These are phyloP conservation scores for Diadophis punctatus DNA, from an alignment of 2,113 vertebrate genomes.

Conservation along the genomic window DNA sequence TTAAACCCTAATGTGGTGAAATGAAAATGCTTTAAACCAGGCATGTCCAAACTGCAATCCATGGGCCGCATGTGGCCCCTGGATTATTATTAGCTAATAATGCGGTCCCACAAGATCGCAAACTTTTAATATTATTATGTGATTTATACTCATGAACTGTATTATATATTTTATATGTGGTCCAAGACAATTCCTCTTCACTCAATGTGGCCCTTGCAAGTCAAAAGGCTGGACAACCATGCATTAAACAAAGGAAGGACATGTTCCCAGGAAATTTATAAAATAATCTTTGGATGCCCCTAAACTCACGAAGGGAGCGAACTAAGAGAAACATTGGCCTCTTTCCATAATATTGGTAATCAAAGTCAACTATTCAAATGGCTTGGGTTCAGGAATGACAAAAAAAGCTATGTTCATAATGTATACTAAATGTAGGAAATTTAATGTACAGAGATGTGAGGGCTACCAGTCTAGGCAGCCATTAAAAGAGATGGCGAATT, in stretches of 20 bases:
- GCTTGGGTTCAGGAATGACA: background rate
- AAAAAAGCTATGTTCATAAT: background rate
- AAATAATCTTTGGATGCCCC: background rate
- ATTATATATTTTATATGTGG: background rate
- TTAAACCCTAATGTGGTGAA: conserved; percentile 21
- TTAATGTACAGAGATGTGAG: background rate
- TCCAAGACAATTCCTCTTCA: background rate
- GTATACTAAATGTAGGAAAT: background rate
- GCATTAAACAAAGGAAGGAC: conserved; percentile 4
- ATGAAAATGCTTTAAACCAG: conserved; percentile 14
- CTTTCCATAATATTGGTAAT: background rate
- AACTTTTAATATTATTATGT: background rate
- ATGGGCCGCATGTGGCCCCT: background rate
- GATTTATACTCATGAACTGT: background rate
- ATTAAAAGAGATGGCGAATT: background rate
- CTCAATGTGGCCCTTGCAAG: background rate
- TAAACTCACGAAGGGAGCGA: background rate
- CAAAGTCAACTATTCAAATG: background rate
- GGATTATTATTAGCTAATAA: background rate
- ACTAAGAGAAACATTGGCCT: background rate
- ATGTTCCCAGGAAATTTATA: background rate
- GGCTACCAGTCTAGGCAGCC: background rate
- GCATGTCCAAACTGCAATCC: background rate
- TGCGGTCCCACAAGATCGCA: background rate
- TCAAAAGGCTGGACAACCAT: background rate